Conservation (phyloP, 2,888 invertebrate genomes). For the Tromatobia lineatoria region DNA sequence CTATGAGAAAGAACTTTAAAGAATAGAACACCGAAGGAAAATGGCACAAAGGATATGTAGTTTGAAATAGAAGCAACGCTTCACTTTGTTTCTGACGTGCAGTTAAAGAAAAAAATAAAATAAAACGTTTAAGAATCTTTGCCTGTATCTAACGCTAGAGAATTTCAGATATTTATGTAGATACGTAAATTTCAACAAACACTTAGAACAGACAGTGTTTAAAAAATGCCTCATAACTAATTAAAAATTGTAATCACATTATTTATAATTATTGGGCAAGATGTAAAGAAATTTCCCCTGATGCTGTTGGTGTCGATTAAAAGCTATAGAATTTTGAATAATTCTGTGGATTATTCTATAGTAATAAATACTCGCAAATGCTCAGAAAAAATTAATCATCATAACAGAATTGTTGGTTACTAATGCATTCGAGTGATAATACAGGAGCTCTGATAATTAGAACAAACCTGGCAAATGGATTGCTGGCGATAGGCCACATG, state of each 20-base stretch:
- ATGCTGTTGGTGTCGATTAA: background rate
- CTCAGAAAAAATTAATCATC: background rate
- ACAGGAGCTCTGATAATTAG: background rate
- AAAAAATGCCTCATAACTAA: no score
- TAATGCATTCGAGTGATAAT: background rate
- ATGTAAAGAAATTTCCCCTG: no score
- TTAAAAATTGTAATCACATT: no score
- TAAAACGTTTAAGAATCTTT: no score
- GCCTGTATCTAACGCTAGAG: no score
- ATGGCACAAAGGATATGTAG: background rate
- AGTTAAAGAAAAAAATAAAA: no score
- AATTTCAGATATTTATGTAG: no score
- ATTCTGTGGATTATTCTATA: background rate
- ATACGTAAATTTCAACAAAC: no score
- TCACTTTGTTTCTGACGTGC: background rate
- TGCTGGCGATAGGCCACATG: background rate
- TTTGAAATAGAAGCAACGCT: background rate
- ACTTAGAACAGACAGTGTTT: no score
- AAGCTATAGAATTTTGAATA: background rate
- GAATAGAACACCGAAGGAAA: slow-evolving; percentile 3
- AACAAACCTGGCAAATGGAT: background rate
- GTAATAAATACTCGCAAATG: background rate
- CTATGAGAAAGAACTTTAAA: slow-evolving; percentile 59
- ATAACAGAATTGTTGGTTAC: background rate
- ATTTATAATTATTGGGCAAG: no score